phyloP scores from a whole-genome alignment of 2,113 vertebrate genomes.

The Chrysochloris asiatica region DNA sequence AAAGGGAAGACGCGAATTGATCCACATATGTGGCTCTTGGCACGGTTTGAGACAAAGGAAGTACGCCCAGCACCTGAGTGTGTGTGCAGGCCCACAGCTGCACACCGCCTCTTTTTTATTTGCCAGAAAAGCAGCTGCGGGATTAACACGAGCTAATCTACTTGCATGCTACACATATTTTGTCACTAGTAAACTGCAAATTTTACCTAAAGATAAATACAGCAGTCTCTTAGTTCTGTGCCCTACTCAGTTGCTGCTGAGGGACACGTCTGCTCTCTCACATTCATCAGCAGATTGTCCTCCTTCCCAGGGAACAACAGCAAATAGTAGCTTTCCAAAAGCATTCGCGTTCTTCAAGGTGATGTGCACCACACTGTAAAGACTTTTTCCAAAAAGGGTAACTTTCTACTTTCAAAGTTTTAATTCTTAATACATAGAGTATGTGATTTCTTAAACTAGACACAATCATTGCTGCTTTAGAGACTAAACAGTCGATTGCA shows the following conservation, averaged over 20 bases:
- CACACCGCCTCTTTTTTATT: background rate
- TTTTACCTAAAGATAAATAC: constrained; percentile 78
- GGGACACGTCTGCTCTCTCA: constrained; percentile 70
- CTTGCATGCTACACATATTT: constrained; percentile 49
- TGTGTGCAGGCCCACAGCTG: background rate
- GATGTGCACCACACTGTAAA: constrained; percentile 56
- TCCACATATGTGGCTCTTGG: constrained; percentile 28
- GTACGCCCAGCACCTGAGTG: constrained; percentile 3
- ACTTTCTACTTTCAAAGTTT: constrained; percentile 67
- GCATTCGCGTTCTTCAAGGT: constrained; percentile 32
- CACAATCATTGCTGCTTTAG: constrained; percentile 55
- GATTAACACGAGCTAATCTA: constrained; percentile 67
- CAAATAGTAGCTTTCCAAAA: constrained; percentile 65
- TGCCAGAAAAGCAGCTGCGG: constrained; percentile 57
- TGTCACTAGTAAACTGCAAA: constrained; percentile 67
- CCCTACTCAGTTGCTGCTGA: constrained; percentile 72
- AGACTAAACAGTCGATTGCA: constrained; percentile 69
- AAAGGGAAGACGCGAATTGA: constrained; percentile 19
- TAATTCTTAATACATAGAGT: constrained; percentile 70
- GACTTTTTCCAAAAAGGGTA: constrained; percentile 66
- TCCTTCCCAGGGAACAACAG: constrained; percentile 65
- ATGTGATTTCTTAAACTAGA: constrained; percentile 67
- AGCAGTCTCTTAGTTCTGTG: constrained; percentile 64
- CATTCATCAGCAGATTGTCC: constrained; percentile 71
- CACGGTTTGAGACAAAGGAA: constrained; percentile 43